phyloP scores from a whole-genome alignment of 2,797 vertebrate species.

The Pelochelys cantorii region DNA sequence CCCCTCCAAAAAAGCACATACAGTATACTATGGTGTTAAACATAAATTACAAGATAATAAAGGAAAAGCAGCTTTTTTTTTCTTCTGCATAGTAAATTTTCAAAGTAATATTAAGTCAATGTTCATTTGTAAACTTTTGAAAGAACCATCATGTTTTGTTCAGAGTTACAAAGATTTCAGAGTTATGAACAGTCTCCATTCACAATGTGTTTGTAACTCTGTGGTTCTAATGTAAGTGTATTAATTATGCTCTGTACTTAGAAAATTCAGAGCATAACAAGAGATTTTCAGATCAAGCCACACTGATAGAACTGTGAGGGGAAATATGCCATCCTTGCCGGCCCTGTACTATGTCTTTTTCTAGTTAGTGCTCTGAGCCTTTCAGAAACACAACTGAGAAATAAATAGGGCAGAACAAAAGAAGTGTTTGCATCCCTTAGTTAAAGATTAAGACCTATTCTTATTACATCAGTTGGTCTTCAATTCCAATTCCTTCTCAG shows the following conservation, averaged over 20 bases:
- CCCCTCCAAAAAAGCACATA: too few species aligned
- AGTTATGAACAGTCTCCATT: too few species aligned
- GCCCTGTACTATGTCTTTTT: rapidly evolving
- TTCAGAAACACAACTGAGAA: neutral
- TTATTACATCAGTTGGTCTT: neutral
- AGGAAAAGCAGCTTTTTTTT: too few species aligned
- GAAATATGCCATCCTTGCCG: neutral
- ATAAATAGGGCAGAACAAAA: neutral
- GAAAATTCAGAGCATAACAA: neutral
- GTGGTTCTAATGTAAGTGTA: neutral
- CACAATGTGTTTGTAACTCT: too few species aligned
- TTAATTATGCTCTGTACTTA: neutral
- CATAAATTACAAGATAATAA: too few species aligned
- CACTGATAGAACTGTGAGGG: neutral
- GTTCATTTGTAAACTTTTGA: too few species aligned
- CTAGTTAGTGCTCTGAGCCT: neutral
- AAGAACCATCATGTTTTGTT: too few species aligned
- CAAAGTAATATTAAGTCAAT: too few species aligned
- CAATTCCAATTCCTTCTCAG: conserved; percentile 15
- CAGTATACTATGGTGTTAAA: too few species aligned
- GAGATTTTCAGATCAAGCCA: conserved; percentile 6
- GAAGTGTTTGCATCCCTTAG: neutral
- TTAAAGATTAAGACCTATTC: neutral
- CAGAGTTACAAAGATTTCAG: too few species aligned
- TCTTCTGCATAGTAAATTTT: too few species aligned